These are phyloP conservation scores for Glyphotaelius pellucidus DNA, from an alignment of 2,888 invertebrate genomes.

Conservation along the genomic window DNA sequence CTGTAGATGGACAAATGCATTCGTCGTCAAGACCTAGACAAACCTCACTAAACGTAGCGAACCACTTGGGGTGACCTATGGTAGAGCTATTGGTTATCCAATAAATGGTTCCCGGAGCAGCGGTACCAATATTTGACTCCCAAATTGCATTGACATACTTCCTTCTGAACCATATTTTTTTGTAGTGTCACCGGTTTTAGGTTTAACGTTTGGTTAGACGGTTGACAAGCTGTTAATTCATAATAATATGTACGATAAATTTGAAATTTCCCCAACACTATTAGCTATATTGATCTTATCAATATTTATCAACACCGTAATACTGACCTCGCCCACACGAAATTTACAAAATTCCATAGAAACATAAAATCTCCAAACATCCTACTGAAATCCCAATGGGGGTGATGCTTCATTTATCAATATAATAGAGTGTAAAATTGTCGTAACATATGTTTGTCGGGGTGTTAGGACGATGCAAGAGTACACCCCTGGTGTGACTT, in stretches of 20 bases:
- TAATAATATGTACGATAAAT: neutral
- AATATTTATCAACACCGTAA: neutral
- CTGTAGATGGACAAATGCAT: too few relatives aligned
- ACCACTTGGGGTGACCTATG: too few relatives aligned
- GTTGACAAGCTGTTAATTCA: neutral
- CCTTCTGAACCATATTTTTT: too few relatives aligned
- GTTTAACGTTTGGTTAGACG: neutral
- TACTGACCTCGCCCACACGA: neutral
- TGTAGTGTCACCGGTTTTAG: too few relatives aligned
- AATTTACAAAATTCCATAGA: neutral
- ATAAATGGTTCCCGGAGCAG: too few relatives aligned
- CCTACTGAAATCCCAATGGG: constrained; percentile 25
- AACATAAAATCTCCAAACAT: neutral
- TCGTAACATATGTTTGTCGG: constrained; percentile 66
- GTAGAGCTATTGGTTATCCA: too few relatives aligned
- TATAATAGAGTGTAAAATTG: constrained; percentile 66
- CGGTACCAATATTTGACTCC: too few relatives aligned
- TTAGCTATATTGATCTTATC: neutral
- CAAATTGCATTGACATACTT: too few relatives aligned
- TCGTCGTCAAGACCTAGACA: too few relatives aligned
- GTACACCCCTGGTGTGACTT: constrained; percentile 47
- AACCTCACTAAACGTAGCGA: too few relatives aligned
- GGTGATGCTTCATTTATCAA: constrained; percentile 66
- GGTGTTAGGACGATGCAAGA: constrained; percentile 41
- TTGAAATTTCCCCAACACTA: neutral